Conservation (phyloP, 2,888 invertebrate genomes). For the Pinctada fucata region DNA sequence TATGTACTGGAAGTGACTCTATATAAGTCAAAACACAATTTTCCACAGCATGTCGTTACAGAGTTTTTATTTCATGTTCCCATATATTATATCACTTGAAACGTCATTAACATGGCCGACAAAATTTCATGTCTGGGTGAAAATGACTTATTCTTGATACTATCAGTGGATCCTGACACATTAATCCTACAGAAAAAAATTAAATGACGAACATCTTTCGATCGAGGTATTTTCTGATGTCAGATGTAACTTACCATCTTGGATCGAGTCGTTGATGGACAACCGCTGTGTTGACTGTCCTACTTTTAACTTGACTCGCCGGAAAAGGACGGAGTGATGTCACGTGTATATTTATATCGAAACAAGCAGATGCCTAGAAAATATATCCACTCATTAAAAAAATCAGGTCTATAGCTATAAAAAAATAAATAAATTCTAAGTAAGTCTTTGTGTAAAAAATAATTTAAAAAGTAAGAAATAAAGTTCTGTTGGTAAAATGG, state of each 20-base stretch:
- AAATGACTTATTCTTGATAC: not conserved
- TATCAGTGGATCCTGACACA: too few relatives aligned
- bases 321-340: conserved; percentile 61
- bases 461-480: too few relatives aligned
- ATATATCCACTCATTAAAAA: too few relatives aligned
- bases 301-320: conserved; percentile 63
- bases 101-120: not conserved
- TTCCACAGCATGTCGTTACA: not conserved
- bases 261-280: conserved; percentile 69
- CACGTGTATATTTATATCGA: conserved; percentile 56
- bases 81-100: not conserved
- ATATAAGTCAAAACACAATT: not conserved
- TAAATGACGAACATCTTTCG: too few relatives aligned
- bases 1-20: not conserved
- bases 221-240: too few relatives aligned
- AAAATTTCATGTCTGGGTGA: not conserved
- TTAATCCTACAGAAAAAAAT: too few relatives aligned
- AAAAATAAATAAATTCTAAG: too few relatives aligned
- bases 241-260: conserved; percentile 73
- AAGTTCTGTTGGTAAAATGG: too few relatives aligned
- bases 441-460: too few relatives aligned
- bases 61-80: not conserved
- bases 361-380: too few relatives aligned
- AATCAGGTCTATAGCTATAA: too few relatives aligned
- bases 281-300: conserved; percentile 59